These are phyloP conservation scores for Paraescarpia echinospica DNA, from an alignment of 1,140 invertebrate genomes.

Conservation along the genomic window DNA sequence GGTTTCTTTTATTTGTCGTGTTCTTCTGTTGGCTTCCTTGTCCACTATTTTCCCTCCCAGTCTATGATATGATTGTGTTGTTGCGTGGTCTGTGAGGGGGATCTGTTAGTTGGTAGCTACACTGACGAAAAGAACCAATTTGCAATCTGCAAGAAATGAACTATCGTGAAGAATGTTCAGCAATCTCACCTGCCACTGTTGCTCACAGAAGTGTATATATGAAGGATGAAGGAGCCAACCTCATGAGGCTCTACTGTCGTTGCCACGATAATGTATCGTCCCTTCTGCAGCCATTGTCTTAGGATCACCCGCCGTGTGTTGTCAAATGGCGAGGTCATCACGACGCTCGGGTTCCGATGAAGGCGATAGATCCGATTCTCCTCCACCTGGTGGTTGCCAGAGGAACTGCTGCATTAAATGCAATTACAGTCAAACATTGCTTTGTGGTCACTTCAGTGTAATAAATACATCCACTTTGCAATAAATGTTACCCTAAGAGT, in stretches of 20 bases:
- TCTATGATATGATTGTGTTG: too few species aligned
- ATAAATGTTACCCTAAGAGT: too few species aligned
- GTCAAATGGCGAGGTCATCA: background rate
- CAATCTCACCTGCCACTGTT: background rate
- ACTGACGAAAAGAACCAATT: too few species aligned
- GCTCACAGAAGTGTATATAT: background rate
- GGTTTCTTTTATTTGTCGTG: too few species aligned
- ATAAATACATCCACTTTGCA: too few species aligned
- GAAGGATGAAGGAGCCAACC: background rate
- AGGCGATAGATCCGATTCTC: conserved; percentile 16
- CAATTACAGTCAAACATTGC: background rate
- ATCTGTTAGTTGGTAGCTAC: too few species aligned
- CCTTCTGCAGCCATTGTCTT: background rate
- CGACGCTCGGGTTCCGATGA: background rate
- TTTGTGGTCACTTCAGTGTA: too few species aligned
- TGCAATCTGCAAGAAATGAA: too few species aligned
- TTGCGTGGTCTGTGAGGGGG: too few species aligned
- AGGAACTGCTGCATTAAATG: background rate
- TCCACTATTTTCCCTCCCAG: too few species aligned
- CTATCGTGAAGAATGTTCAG: too few species aligned
- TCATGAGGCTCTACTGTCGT: background rate
- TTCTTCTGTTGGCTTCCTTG: too few species aligned
- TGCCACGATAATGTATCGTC: background rate
- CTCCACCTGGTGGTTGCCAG: conserved; percentile 7
- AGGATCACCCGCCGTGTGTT: background rate